Evolutionary conservation across 2,113 vertebrate genomes (phyloP).

Genomic region (Odocoileus virginianus): DNA sequence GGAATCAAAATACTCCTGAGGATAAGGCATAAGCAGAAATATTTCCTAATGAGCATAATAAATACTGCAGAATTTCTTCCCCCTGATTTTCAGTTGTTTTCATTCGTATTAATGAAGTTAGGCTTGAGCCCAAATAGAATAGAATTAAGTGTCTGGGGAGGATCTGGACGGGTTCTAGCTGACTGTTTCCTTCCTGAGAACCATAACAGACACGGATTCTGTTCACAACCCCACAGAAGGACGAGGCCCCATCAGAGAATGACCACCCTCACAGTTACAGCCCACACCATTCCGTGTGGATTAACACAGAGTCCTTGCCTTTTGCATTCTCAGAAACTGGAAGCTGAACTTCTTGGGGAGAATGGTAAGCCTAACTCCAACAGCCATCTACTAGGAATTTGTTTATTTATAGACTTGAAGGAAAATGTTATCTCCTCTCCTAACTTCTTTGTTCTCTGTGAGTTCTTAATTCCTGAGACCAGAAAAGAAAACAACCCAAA

Average conservation of each 20-base stretch:
- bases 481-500: not conserved
- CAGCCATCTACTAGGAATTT: not conserved
- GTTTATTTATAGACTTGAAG: not conserved
- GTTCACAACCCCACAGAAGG: not conserved
- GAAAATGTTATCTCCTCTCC: not conserved
- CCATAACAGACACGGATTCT: not conserved
- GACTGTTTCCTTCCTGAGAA: not conserved
- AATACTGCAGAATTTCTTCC: not conserved
- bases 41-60: not conserved
- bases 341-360: not conserved
- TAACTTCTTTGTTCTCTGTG: not conserved
- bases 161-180: not conserved
- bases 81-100: not conserved
- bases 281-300: not conserved
- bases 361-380: not conserved
- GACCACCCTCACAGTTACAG: not conserved
- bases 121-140: not conserved
- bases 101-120: not conserved
- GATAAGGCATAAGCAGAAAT: not conserved
- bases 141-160: not conserved
- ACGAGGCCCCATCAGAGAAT: not conserved
- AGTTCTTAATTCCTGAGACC: not conserved
- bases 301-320: not conserved
- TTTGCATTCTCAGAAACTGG: not conserved
- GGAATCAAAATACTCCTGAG: not conserved